Conservation (phyloP, 2,888 invertebrate species). For the Drosophila eohydei region DNA sequence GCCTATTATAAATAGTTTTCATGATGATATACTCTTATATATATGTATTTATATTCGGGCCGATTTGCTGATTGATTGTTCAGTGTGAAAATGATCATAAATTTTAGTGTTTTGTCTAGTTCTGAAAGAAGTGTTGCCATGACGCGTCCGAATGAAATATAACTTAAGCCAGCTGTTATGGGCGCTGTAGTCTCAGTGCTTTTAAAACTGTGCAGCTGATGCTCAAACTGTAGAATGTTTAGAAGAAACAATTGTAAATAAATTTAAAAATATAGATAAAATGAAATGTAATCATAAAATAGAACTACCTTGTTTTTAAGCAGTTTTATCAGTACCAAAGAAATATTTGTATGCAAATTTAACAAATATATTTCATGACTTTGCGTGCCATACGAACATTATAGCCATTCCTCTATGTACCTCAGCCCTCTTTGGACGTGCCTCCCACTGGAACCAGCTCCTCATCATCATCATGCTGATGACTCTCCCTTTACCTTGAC, state of each 20-base stretch:
- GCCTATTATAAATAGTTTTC: constrained; percentile 61
- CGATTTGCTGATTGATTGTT: constrained; percentile 70
- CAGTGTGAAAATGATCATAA: constrained; percentile 67
- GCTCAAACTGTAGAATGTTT: not conserved
- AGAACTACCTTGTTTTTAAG: not conserved
- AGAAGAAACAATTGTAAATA: no score
- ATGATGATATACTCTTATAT: constrained; percentile 30
- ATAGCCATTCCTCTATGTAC: constrained; percentile 34
- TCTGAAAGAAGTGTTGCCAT: constrained; percentile 39
- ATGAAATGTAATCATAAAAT: not conserved
- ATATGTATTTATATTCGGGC: constrained; percentile 29
- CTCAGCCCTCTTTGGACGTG: constrained; percentile 6
- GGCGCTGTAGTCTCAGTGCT: not conserved
- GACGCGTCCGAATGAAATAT: constrained; percentile 34
- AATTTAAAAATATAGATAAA: no score
- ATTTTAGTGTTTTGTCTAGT: constrained; percentile 41
- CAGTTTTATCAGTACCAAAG: not conserved
- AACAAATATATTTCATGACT: constrained; percentile 31
- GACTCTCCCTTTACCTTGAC: constrained; percentile 56
- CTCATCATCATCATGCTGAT: constrained; percentile 7
- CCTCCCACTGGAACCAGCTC: constrained; percentile 7
- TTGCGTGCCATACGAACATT: constrained; percentile 49
- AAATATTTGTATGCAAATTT: constrained; percentile 30
- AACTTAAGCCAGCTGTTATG: constrained; percentile 30
- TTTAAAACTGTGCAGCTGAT: constrained; percentile 10